A percentile compares a stretch with the other conserved stretches of the same genome.
phyloP scores from a whole-genome alignment of 2,113 vertebrate species.

The Mormoops blainvillei region DNA sequence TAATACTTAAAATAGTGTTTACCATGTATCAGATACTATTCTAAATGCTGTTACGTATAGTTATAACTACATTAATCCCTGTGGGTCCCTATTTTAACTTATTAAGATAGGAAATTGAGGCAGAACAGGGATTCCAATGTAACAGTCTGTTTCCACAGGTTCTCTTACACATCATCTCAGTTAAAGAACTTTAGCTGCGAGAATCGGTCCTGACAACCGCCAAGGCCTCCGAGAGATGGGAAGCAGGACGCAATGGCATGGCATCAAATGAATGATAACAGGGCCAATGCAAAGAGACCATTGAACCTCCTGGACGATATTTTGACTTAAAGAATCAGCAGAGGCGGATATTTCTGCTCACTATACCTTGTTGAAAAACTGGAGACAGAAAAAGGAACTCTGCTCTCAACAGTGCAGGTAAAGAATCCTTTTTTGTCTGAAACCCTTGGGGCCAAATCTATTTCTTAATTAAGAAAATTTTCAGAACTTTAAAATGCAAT shows the following conservation, averaged over 20 bases:
- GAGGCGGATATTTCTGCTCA: neutral
- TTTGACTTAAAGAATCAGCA: neutral
- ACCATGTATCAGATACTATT: neutral
- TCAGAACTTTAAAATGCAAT: conserved; percentile 10
- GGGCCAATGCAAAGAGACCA: neutral
- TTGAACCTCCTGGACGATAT: neutral
- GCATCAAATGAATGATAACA: neutral
- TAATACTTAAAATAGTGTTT: neutral
- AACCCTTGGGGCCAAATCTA: neutral
- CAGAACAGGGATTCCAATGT: neutral
- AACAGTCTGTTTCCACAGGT: neutral
- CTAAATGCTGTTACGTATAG: neutral
- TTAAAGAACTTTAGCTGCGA: neutral
- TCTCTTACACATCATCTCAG: neutral
- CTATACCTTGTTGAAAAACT: neutral
- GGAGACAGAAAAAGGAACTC: neutral
- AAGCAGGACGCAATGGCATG: neutral
- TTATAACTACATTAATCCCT: neutral
- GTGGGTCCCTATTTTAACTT: conserved; percentile 77
- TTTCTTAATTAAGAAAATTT: conserved; percentile 15
- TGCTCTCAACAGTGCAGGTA: neutral
- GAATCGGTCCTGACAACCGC: neutral
- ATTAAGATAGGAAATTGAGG: conserved; percentile 70
- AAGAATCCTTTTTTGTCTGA: neutral
- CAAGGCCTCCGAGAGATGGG: neutral